Percentiles rank a stretch among this genome's conserved stretches.
Evolutionary conservation across 2,888 invertebrate genomes (phyloP).

Genomic region (Agrotis ipsilon): DNA sequence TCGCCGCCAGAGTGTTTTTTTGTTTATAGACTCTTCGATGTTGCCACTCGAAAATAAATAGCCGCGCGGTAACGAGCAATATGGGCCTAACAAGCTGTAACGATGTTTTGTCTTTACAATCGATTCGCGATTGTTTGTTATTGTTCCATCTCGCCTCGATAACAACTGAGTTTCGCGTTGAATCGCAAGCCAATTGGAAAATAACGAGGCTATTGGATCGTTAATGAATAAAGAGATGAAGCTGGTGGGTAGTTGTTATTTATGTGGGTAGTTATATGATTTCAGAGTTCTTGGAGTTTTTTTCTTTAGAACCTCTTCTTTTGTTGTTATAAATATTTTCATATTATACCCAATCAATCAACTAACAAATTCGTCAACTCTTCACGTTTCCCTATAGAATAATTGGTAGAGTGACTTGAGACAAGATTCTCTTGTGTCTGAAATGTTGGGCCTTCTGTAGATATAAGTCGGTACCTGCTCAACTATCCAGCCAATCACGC

Average conservation of each 20-base stretch:
- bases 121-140: conserved; percentile 81
- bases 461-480: background rate
- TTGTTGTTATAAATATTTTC: too few species aligned
- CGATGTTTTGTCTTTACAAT: conserved; percentile 86
- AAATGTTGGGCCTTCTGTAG: background rate
- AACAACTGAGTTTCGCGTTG: conserved; percentile 71
- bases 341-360: background rate
- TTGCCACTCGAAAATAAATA: conserved; percentile 90
- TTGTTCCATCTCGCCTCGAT: conserved; percentile 75
- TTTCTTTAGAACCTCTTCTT: background rate
- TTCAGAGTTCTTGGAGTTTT: background rate
- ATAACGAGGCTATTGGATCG: conserved; percentile 61
- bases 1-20: conserved; percentile 89
- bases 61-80: conserved; percentile 87
- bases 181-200: conserved; percentile 66
- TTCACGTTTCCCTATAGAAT: background rate
- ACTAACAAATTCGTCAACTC: background rate
- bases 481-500: conserved; percentile 31
- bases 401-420: background rate
- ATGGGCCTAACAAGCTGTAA: conserved; percentile 87
- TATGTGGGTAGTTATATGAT: background rate
- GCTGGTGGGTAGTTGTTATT: conserved; percentile 20
- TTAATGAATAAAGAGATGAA: conserved; percentile 44
- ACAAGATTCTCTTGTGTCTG: background rate
- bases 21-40: conserved; percentile 90